Base-by-base conservation (phyloP, 53 echinoderm and acorn worm species). In the Pentamera pediparva region DNA sequence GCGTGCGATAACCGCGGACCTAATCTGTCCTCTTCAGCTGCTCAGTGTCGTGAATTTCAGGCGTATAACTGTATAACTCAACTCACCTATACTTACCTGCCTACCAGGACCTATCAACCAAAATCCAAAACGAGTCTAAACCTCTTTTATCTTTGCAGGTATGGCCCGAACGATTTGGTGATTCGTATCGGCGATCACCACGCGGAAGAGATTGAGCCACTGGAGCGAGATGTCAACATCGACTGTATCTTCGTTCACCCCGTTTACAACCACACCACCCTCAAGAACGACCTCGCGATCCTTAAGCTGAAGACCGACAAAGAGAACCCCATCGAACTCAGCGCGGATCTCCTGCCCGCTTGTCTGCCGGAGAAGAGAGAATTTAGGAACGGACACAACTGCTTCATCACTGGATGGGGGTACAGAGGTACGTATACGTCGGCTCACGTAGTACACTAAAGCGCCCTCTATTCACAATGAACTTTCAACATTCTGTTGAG, bases 361-460 rank as follows among this genome's bases (percentile, higher is more conserved):
- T 98, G 98, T 59, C 57, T 98, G 54, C 94, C 94, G 7, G 75
- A 79, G 39, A 73, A 78, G 27, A 73, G 54, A 9, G 89, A 98
- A 82, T 98, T 91, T 40, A 57, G 39, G 22, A 59, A 54, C 9
- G 89, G 86, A 0, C 36, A 82, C 27, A 36, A 55, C n/a, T 98
- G 98, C 56, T 86, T 80, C 71, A 73, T 91, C 74, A 88, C 98
- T 0, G 98, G 98, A 39, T 98, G 98, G 98, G 98, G 98, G 2
- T 83, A 85, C 47, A 89, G 81, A 74, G 76, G 98, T 98, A 83
- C n/a, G n/a, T n/a, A n/a, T n/a, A n/a, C n/a, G n/a, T n/a, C n/a
- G n/a, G n/a, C n/a, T n/a, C n/a, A n/a, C n/a, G n/a, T n/a, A n/a
- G n/a, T n/a, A n/a, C n/a, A n/a, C n/a, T n/a, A n/a, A n/a, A n/a